Conservation (phyloP, 1,140 invertebrate genomes). For the Rhynchophorus ferrugineus region DNA sequence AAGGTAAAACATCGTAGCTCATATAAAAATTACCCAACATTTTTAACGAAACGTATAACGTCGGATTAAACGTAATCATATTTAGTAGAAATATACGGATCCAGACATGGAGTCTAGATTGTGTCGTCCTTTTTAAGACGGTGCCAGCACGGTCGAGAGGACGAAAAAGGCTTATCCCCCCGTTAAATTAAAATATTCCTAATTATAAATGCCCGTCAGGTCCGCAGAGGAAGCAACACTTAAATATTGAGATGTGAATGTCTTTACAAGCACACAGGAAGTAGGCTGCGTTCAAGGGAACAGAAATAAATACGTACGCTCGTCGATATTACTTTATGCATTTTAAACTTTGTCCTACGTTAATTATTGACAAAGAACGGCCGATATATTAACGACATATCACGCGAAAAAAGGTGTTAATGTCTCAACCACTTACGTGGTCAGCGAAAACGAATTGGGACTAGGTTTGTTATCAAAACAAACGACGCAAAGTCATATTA, state of each 20-base stretch:
- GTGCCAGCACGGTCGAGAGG: not conserved
- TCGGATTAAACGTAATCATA: too few species aligned
- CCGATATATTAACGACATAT: slow-evolving; percentile 2
- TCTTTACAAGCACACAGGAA: slow-evolving; percentile 23
- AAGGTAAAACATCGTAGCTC: too few species aligned
- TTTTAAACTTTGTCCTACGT: not conserved
- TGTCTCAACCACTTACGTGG: too few species aligned
- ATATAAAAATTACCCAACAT: too few species aligned
- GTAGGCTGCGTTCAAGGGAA: slow-evolving; percentile 23
- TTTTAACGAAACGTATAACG: too few species aligned
- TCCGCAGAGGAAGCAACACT: slow-evolving; percentile 27
- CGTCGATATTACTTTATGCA: too few species aligned
- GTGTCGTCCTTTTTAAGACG: not conserved
- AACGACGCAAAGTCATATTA: too few species aligned
- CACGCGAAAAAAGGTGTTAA: too few species aligned
- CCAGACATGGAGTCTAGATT: too few species aligned
- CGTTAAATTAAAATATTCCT: slow-evolving; percentile 17
- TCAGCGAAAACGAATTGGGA: too few species aligned
- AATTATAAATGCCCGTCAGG: slow-evolving; percentile 30
- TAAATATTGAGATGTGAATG: slow-evolving; percentile 28
- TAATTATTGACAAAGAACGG: not conserved
- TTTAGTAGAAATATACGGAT: too few species aligned
- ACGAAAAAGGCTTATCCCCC: slow-evolving; percentile 8
- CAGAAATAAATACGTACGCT: slow-evolving; percentile 22
- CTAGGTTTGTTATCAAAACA: too few species aligned